Conservation (phyloP, 2,113 vertebrate genomes). For the Hystrix brachyura region DNA sequence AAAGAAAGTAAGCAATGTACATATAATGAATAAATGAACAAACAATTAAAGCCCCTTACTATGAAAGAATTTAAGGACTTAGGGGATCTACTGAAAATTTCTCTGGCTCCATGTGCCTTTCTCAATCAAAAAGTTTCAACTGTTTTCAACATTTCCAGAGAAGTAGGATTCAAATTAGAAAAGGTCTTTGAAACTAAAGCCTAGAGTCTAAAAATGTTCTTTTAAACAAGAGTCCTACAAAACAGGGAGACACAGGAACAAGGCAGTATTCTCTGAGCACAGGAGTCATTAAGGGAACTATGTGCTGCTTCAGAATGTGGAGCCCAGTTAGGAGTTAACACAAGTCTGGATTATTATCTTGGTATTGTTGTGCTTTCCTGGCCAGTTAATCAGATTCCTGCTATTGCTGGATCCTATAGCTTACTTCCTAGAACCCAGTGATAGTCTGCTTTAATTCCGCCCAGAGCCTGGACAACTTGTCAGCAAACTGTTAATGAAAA, state of each 20-base stretch:
- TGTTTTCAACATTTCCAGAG: constrained; percentile 48
- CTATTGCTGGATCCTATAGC: background rate
- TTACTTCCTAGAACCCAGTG: background rate
- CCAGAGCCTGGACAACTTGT: background rate
- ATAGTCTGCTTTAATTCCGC: background rate
- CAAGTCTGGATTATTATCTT: background rate
- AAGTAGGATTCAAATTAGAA: constrained; percentile 48
- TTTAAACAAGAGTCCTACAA: constrained; percentile 17
- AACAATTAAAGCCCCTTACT: constrained; percentile 17
- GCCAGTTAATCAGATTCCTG: background rate
- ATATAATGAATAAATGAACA: background rate
- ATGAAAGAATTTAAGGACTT: background rate
- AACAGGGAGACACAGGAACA: background rate
- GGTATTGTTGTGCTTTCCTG: background rate
- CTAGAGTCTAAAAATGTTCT: background rate
- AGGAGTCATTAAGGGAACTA: background rate
- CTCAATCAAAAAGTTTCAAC: background rate
- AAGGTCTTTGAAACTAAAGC: constrained; percentile 8
- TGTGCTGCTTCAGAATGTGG: background rate
- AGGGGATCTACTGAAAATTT: background rate
- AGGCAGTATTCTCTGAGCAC: constrained; percentile 5
- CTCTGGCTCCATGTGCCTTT: background rate
- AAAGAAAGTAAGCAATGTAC: background rate
- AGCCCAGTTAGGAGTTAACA: background rate
- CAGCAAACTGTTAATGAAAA: constrained; percentile 26